These are phyloP conservation scores for Papilio demoleus DNA, from an alignment of 2,888 invertebrate species.

Conservation along the genomic window DNA sequence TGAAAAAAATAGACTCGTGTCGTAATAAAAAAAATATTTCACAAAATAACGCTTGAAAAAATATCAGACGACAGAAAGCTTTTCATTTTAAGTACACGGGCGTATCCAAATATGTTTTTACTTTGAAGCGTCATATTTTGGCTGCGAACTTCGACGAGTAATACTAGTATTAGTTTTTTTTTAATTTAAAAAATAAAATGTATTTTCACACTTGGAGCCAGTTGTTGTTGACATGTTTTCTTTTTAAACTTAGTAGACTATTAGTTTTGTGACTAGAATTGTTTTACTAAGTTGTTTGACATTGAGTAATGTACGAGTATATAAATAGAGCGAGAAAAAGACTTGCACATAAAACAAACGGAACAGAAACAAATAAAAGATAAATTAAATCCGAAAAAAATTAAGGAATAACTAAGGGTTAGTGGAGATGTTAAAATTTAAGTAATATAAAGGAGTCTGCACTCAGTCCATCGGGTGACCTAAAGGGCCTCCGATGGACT, in stretches of 20 bases:
- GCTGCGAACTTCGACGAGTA: not conserved
- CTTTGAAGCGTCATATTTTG: constrained; percentile 8
- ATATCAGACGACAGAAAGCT: not conserved
- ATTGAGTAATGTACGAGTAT: not conserved
- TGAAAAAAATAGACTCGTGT: not conserved
- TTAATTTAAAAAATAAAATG: not conserved
- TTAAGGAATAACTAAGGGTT: no score
- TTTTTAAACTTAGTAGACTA: not conserved
- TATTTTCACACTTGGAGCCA: not conserved
- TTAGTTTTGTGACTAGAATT: not conserved
- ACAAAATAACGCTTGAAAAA: not conserved
- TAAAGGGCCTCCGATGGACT: no score
- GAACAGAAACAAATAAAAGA: no score
- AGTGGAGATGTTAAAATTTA: no score
- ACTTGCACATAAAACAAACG: not conserved
- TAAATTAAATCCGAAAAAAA: no score
- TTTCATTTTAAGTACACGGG: not conserved
- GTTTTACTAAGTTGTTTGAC: not conserved
- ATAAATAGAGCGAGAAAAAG: not conserved
- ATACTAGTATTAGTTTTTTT: not conserved
- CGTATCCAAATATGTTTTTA: not conserved
- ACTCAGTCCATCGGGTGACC: no score
- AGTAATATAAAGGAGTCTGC: no score
- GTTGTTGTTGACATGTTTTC: not conserved
- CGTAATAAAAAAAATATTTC: not conserved